phyloP scores from a whole-genome alignment of 2,113 vertebrate species.

The Colinus virginianus region DNA sequence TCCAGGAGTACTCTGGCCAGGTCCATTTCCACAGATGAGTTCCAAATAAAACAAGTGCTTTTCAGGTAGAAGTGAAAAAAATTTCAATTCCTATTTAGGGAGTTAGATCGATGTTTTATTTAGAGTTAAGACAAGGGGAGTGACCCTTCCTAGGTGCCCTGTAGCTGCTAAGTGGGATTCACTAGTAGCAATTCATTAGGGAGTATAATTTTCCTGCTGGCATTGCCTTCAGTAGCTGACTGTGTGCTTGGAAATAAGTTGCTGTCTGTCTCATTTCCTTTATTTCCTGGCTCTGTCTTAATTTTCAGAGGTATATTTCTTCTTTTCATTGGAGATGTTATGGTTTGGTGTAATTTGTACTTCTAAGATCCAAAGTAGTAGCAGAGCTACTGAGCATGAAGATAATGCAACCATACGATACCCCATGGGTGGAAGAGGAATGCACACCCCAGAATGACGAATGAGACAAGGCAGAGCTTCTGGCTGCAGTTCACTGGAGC shows the following conservation, averaged over 20 bases:
- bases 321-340: conserved; percentile 1
- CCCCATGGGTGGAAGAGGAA: not conserved
- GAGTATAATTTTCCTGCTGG: not conserved
- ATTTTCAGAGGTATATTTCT: conserved; percentile 19
- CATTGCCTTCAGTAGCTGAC: not conserved
- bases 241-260: conserved; percentile 28
- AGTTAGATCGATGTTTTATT: not conserved
- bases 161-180: not conserved
- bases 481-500: not conserved
- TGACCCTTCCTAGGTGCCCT: not conserved
- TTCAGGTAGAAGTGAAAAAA: not conserved
- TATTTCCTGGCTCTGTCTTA: conserved; percentile 41
- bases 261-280: conserved; percentile 43
- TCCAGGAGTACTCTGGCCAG: not conserved
- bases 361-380: conserved; percentile 31
- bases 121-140: not conserved
- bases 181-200: not conserved
- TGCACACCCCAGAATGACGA: not conserved
- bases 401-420: not conserved
- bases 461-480: rapidly evolving
- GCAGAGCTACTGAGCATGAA: not conserved
- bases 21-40: not conserved
- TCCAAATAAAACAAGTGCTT: not conserved
- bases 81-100: not conserved
- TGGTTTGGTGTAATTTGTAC: not conserved